Evolutionary conservation across 2,888 invertebrate genomes (phyloP), one percentile per base, ranked within the genome.

Genomic region (Morpho achilles): DNA sequence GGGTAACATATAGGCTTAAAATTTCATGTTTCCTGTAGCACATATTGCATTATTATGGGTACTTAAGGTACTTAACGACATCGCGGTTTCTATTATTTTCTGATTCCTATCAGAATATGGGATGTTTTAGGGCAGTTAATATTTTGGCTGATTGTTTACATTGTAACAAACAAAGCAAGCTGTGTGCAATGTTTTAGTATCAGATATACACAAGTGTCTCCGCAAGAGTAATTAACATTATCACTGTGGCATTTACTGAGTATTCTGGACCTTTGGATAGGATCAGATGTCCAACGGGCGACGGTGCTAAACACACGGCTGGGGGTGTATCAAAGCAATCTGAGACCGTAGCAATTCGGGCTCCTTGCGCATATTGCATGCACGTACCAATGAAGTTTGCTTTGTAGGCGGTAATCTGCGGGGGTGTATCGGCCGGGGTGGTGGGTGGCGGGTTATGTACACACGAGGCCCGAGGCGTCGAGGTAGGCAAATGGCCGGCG

Each of bases 321-420:
- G 65, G 69, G 76, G 72, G 73, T 80, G 76, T 87, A 85, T 87
- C 89, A 88, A 89, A 88, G 88, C 87, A 79, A 86, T 84, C 84
- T 78, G 77, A 73, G 76, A 74, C 75, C 75, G 73, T 78, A 83
- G 82, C 82, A 83, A 85, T 85, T 87, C 86, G 81, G 84, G 83
- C 86, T 88, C 88, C 89, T 89, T 89, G 88, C 88, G 89, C 87
- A 89, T 87, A 90, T 89, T 88, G 89, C 88, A 89, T 89, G 83
- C 89, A 90, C 89, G 88, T 89, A 86, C 87, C 89, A 86, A 88
- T 87, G 89, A 88, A 89, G 88, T 88, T 89, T 88, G 89, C 89
- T 89, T 87, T 88, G 89, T 89, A 87, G 89, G 88, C 88, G 87
- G 89, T 88, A 89, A 89, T 89, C 89, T 88, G 82, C 77, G 84